A percentile compares a stretch with the other conserved stretches of the same genome.
Evolutionary conservation across 2,888 invertebrate species (phyloP).

Genomic region (Melanchra persicariae): DNA sequence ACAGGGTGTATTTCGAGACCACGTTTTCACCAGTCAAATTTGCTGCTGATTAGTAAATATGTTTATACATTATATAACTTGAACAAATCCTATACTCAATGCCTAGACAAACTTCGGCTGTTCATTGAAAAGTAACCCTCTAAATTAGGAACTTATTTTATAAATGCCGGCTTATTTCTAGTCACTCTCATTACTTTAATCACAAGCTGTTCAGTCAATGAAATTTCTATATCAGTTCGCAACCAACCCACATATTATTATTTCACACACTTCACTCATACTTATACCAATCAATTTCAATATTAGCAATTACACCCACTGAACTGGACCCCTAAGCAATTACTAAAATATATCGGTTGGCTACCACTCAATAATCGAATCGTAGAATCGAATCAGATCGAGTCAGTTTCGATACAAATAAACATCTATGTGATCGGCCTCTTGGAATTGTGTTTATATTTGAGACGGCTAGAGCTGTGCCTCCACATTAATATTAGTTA

Average conservation of each 20-base stretch:
- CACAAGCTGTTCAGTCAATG: too few species aligned
- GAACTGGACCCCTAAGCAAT: constrained; percentile 29
- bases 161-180: too few species aligned
- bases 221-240: neutral
- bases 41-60: too few species aligned
- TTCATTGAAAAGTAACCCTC: too few species aligned
- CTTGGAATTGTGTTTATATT: constrained; percentile 58
- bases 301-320: constrained; percentile 40
- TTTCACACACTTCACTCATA: neutral
- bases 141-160: too few species aligned
- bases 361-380: constrained; percentile 49
- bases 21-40: too few species aligned
- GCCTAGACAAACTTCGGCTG: too few species aligned
- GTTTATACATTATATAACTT: too few species aligned
- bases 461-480: constrained; percentile 46
- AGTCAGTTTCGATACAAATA: constrained; percentile 50
- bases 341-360: constrained; percentile 50
- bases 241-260: neutral
- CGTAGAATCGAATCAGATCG: constrained; percentile 44
- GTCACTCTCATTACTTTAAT: too few species aligned
- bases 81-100: too few species aligned
- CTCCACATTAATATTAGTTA: constrained; percentile 54
- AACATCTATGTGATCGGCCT: constrained; percentile 47
- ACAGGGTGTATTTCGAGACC: too few species aligned
- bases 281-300: constrained; percentile 38